Evolutionary conservation across 2,113 vertebrate genomes (phyloP).

Genomic region (Cariama cristata): DNA sequence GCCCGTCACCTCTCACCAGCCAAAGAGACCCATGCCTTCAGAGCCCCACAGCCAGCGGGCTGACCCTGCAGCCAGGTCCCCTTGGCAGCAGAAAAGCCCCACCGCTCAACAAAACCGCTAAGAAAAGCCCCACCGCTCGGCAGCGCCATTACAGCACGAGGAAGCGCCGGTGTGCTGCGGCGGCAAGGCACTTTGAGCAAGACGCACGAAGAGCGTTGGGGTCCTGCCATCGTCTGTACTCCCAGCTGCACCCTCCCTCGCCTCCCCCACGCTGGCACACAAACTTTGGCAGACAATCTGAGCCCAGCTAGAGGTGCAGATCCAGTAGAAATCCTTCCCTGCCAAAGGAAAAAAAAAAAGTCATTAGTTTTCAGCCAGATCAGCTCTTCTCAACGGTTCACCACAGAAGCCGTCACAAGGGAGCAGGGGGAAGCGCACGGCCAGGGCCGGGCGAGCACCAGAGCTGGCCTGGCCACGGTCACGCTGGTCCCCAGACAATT

Average conservation of each 20-base stretch:
- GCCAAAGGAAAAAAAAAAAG: not conserved
- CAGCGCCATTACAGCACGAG: fast-evolving
- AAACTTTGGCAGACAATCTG: not conserved
- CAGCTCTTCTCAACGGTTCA: not conserved
- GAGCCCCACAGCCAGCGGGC: fast-evolving
- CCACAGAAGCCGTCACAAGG: not conserved
- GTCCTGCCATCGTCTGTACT: not conserved
- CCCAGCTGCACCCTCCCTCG: not conserved
- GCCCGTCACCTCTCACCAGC: not conserved
- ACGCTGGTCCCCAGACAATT: not conserved
- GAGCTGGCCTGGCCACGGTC: not conserved
- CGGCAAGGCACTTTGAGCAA: not conserved
- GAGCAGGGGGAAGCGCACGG: not conserved
- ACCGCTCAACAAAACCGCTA: no score
- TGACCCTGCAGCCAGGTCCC: not conserved
- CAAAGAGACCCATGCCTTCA: not conserved
- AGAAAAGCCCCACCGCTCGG: fast-evolving
- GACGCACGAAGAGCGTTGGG: fast-evolving
- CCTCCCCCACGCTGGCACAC: not conserved
- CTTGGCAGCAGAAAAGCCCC: fast-evolving
- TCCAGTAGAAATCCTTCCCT: not conserved
- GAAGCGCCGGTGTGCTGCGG: fast-evolving
- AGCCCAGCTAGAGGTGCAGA: not conserved
- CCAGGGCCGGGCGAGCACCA: not conserved
- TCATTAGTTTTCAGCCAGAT: not conserved